Base-by-base conservation (phyloP, 2,113 vertebrate genomes). In the Scophthalmus maximus region DNA sequence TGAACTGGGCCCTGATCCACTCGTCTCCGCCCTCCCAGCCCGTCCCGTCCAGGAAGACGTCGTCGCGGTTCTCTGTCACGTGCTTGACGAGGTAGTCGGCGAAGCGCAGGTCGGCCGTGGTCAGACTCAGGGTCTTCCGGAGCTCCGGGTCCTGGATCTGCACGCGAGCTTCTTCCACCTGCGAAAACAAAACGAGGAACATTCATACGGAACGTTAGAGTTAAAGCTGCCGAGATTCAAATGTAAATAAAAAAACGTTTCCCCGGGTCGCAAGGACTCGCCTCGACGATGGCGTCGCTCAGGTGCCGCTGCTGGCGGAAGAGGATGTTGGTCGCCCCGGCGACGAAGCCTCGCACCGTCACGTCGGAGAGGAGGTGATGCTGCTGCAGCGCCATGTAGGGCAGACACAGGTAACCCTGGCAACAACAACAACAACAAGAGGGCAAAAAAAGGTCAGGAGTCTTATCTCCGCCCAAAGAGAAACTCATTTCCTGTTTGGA, bases 11-110 rank as follows among this genome's bases (percentile, higher is more conserved):
- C 42, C 98, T 87, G 91, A 99, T 98, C 97, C 98, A 99, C 73
- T 99, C 98, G 17, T 99, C 98, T 8, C 98, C 98, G 52, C 98
- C 98, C 91, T 99, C 97, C 98, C 97, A 99, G 79, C 97, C 98
- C 0, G 98, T 99, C 81, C 98, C 98, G 17, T 99, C 97, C 66
- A 99, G 93, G 82, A 99, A 99, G 32, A 99, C 95, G 14, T 99
- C 98, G 20, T 99, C 96, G 0, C 96, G 89, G 90, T 98, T 98
- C 85, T 99, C 97, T 0, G 95, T 96, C 53, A 99, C 97, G 0
- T 98, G 96, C 81, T 96, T 98, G 61, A 99, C 94, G 81, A 99
- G 83, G 87, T 96, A 96, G 83, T 99, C 97, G 11, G 95, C 95
- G 29, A 99, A 99, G 15, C 98, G 94, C 4, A 99, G 92, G 92